Evolutionary conservation across 2,797 vertebrate genomes (phyloP), one percentile per base, ranked within the genome.

Genomic region (Chrysocyon brachyurus): DNA sequence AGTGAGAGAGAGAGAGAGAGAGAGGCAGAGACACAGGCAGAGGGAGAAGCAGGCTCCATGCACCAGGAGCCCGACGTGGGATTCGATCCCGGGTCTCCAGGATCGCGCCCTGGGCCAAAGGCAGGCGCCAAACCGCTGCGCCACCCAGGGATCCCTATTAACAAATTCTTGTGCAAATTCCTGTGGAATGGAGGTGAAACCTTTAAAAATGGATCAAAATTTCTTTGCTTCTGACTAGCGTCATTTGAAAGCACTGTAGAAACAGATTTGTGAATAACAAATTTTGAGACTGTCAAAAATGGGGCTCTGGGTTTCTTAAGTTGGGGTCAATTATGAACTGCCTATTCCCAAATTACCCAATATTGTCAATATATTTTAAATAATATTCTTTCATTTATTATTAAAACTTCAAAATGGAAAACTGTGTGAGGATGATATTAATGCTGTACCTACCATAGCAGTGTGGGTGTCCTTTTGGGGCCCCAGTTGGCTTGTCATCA

Each of bases 401-500:
- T 26, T 77, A 28, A 86, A 52, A 16, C 22, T 85, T 70, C 36
- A 61, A 56, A 77, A 33, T 85, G 46, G 36, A 49, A 87, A 12
- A 21, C 24, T 26, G 6, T 56, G 10, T 56, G 77, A 88, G 12
- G 52, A 16, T 28, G 59, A 31, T 33, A 11, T 70, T 31, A 3
- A 2, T 21, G 28, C 7, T 1, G 22, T 9, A 16, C 17, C 12
- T 7, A 1, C 14, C 36, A 11, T 10, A 3, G 28, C 2, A 16
- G 22, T 6, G 12, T 3, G 14, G 12, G 33, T 36, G 5, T 54
- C 22, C 2, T 12, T 24, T 12, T 5, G 22, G 40, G 1, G 1
- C 36, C 12, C 31, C 2, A 0, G 22, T 5, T 17, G n/a, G 3
- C 19, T 4, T 4, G 40, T n/a, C 6, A 3, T 9, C 57, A 19